Evolutionary conservation across 1,140 invertebrate species (phyloP).

Genomic region (Bemisia tabaci): DNA sequence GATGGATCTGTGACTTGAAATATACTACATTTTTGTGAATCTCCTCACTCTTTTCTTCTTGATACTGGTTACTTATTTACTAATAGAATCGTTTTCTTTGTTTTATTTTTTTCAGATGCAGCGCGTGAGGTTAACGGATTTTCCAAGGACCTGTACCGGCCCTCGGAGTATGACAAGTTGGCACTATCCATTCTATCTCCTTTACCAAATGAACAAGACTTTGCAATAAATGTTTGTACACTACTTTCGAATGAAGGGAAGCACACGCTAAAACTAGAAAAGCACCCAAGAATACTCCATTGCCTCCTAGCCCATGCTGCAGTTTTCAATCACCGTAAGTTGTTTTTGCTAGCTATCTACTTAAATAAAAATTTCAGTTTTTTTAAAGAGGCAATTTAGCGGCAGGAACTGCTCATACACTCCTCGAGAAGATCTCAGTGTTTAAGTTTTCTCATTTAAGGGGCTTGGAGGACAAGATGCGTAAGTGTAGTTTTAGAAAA

Average conservation of each 20-base stretch:
- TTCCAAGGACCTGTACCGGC: slow-evolving; percentile 53
- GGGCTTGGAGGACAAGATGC: no score
- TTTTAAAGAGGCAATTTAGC: no score
- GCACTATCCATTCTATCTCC: slow-evolving; percentile 81
- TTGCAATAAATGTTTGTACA: slow-evolving; percentile 93
- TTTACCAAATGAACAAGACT: slow-evolving; percentile 95
- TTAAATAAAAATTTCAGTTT: no score
- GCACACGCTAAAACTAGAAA: slow-evolving; percentile 67
- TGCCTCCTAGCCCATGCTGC: slow-evolving; percentile 85
- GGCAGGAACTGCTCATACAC: no score
- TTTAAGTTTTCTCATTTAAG: no score
- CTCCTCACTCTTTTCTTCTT: no score
- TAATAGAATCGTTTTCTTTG: no score
- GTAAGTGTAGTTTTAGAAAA: no score
- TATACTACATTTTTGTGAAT: no score
- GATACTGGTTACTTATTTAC: no score
- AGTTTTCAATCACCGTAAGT: slow-evolving; percentile 73
- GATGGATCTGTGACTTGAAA: no score
- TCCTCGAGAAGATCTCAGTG: background rate
- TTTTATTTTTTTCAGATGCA: slow-evolving; percentile 39
- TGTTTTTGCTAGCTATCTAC: no score
- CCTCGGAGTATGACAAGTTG: slow-evolving; percentile 74
- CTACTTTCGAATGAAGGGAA: slow-evolving; percentile 87
- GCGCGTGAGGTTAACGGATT: slow-evolving; percentile 48
- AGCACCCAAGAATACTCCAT: slow-evolving; percentile 71